phyloP scores from a whole-genome alignment of 2,113 vertebrate genomes.

The Cyprinus carpio region DNA sequence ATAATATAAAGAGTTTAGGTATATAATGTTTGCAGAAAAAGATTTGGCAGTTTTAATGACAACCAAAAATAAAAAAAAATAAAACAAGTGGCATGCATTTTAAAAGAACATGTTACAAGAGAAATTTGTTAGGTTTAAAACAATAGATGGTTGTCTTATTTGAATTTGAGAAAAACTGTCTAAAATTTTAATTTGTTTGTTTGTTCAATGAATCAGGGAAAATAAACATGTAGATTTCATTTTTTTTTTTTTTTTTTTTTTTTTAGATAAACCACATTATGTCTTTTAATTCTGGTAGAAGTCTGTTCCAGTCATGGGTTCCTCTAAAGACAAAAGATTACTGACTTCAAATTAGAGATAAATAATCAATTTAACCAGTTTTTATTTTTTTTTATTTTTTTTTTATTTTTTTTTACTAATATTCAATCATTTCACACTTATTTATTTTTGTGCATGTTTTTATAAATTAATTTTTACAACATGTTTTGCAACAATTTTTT shows the following conservation, averaged over 20 bases:
- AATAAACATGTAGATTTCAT: background rate
- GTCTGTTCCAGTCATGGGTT: background rate
- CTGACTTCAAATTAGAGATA: background rate
- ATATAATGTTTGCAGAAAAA: constrained; percentile 45
- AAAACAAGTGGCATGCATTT: too few relatives aligned
- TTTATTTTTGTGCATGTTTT: background rate
- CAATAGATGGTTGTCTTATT: background rate
- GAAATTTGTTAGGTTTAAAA: background rate
- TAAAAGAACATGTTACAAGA: background rate
- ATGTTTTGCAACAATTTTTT: background rate
- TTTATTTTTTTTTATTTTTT: too few relatives aligned
- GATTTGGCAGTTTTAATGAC: background rate
- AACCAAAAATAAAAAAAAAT: background rate
- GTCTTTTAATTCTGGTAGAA: background rate
- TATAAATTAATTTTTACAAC: too few relatives aligned
- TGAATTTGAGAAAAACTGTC: background rate
- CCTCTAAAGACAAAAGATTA: background rate
- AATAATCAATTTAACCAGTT: background rate
- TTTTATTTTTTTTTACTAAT: background rate
- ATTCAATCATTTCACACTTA: background rate
- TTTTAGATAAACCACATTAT: background rate
- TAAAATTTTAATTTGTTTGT: too few relatives aligned
- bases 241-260: background rate
- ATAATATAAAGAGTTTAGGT: constrained; percentile 36
- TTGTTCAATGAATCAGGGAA: too few relatives aligned